phyloP scores from a whole-genome alignment of 1,140 invertebrate species.

The Aphaenogaster floridana region DNA sequence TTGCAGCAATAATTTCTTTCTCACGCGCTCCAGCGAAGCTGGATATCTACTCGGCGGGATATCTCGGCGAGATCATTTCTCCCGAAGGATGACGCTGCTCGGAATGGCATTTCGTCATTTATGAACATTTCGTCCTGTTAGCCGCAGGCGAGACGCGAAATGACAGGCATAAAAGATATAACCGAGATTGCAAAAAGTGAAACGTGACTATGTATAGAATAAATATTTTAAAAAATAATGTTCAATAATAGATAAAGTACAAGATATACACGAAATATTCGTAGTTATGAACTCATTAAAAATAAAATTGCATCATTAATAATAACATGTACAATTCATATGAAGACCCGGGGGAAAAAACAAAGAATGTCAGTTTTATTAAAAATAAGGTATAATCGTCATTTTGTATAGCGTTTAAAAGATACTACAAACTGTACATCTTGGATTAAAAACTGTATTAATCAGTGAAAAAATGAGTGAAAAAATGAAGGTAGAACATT shows the following conservation, averaged over 20 bases:
- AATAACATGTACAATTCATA: neutral
- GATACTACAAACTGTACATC: too few species aligned
- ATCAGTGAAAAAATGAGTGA: too few species aligned
- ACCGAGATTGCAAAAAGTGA: neutral
- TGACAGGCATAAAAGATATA: slow-evolving; percentile 5
- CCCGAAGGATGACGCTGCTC: neutral
- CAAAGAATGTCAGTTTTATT: too few species aligned
- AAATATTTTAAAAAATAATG: neutral
- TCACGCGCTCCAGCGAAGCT: slow-evolving; percentile 1
- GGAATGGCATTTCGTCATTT: neutral
- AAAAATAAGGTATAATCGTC: too few species aligned
- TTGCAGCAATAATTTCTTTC: slow-evolving; percentile 67
- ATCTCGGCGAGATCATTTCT: slow-evolving; percentile 3
- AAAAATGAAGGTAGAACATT: too few species aligned
- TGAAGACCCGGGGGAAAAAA: too few species aligned
- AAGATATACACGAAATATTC: neutral
- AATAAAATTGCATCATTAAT: neutral
- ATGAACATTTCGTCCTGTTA: neutral
- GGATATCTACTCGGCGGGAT: neutral
- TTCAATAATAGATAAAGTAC: too few species aligned
- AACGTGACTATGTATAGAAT: neutral
- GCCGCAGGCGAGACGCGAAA: neutral
- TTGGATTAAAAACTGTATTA: too few species aligned
- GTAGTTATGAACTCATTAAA: neutral
- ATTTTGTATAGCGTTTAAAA: too few species aligned